Base-by-base conservation (phyloP, 2,113 vertebrate species). In the Rhinolophus sinicus region DNA sequence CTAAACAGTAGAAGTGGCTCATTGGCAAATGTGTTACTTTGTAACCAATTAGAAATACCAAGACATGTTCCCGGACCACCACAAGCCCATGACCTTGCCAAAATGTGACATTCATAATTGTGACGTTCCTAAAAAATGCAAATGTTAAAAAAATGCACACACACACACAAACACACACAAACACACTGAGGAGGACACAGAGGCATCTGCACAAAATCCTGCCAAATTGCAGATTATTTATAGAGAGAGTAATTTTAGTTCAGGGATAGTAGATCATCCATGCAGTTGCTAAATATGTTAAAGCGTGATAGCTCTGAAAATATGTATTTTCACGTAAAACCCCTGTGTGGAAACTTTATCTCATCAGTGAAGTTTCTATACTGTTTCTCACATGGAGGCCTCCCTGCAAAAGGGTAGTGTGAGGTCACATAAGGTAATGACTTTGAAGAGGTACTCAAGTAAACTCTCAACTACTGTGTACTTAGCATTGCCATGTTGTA, bases 241-340 rank as follows among this genome's bases (percentile, higher is more conserved):
- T 80, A 78, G 90, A 90, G 18, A 86, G 76, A 70, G 56, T 58
- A 16, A 95, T 94, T 96, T 97, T 88, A 90, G 81, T 72, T 92
- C 54, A 40, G 35, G 11, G 44, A 91, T 38, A 58, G 90, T n/a
- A 47, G 8, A 80, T 93, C 90, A 93, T 60, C 72, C 30, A 54
- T 14, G 38, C 21, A 80, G 92, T 67, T 82, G 40, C 88, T 96
- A 96, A 95, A 83, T 84, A 93, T 91, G 85, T 60, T 67, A 88
- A 64, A 33, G 28, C 0, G 0, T 19, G n/a, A 78, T 77, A 56
- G 90, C 82, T 96, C 50, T 80, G 24, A 90, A 96, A 92, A 92
- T 40, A 1, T 78, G 24, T 52, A 47, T 10, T 93, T 95, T n/a
- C 38, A 70, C 33, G 60, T 47, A 50, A 65, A 72, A 38, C 16